Conservation (phyloP, 2,888 invertebrate species). For the Cephonodes hylas region DNA sequence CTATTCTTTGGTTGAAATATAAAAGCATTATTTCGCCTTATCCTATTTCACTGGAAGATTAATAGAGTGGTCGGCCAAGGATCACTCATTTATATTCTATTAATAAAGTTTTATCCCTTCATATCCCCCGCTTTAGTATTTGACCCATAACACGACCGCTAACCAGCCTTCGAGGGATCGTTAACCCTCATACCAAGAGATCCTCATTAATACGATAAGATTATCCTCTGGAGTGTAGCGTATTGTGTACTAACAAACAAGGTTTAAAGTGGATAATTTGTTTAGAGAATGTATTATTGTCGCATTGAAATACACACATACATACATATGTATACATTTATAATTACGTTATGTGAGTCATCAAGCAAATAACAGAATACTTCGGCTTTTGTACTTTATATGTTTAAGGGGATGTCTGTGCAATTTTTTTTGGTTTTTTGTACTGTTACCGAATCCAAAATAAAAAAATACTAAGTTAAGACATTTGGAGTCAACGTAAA, state of each 20-base stretch:
- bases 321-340: no score
- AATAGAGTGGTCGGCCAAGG: neutral
- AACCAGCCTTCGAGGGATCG: neutral
- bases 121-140: conserved; percentile 14
- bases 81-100: conserved; percentile 24
- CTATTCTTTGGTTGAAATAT: neutral
- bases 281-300: neutral
- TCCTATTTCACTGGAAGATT: neutral
- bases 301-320: neutral
- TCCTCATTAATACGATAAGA: conserved; percentile 9
- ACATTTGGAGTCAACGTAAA: no score
- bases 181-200: conserved; percentile 4
- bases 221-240: neutral
- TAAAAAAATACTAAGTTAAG: no score
- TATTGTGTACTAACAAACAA: neutral
- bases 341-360: neutral
- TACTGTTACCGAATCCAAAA: no score
- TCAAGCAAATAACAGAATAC: no score
- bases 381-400: no score
- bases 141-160: conserved; percentile 2
- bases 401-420: no score
- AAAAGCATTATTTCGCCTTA: neutral
- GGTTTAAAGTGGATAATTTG: neutral
- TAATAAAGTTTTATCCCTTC: conserved; percentile 25
- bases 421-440: no score